A percentile compares a stretch with the other conserved stretches of the same genome.
Conservation (phyloP, 2,113 vertebrate species). For the Antigone vipio region DNA sequence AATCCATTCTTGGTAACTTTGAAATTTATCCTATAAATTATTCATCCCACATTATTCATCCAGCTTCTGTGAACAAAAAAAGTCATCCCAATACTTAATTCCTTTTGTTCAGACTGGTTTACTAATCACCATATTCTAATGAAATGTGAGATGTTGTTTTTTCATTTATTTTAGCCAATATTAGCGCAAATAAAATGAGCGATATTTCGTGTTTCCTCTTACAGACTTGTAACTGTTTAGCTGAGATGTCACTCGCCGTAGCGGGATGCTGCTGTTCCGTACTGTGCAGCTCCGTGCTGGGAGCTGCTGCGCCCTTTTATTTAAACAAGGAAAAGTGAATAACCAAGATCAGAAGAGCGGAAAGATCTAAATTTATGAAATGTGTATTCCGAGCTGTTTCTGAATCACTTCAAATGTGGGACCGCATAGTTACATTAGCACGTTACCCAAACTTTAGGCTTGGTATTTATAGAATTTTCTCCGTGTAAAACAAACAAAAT, state of each 20-base stretch:
- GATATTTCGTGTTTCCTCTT: not conserved
- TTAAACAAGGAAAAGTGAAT: not conserved
- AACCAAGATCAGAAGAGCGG: not conserved
- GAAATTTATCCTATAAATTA: not conserved
- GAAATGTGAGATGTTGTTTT: not conserved
- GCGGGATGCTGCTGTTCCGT: not conserved
- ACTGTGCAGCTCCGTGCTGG: not conserved
- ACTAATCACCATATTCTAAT: not conserved
- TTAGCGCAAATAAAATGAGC: not conserved
- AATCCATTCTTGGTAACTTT: not conserved
- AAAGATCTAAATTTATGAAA: conserved; percentile 29
- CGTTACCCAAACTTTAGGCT: not conserved
- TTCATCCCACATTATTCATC: not conserved
- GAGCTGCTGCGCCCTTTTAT: not conserved
- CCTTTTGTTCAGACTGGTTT: not conserved
- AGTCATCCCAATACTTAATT: not conserved
- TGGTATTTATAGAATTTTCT: not conserved
- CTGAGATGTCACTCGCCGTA: not conserved
- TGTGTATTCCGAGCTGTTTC: conserved; percentile 11
- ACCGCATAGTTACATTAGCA: conserved; percentile 12
- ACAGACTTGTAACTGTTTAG: not conserved
- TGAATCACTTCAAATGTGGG: not conserved
- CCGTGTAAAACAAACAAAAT: not conserved
- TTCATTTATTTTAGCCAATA: not conserved
- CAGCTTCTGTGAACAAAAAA: not conserved